Evolutionary conservation across 2,113 vertebrate genomes (phyloP).

Genomic region (Prunella fulvescens): DNA sequence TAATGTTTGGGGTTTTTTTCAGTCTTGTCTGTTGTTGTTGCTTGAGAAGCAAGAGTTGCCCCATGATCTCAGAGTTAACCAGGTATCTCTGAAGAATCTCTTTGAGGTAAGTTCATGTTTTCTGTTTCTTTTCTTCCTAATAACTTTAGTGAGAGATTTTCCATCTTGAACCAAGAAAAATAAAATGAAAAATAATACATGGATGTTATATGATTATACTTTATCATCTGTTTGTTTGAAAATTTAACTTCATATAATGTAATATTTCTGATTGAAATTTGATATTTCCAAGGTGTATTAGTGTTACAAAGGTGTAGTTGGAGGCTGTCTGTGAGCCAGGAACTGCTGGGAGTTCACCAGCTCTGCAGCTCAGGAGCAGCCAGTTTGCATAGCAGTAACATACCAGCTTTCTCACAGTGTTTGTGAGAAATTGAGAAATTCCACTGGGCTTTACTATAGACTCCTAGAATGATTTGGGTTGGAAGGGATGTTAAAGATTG

Average conservation of each 20-base stretch:
- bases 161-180: not conserved
- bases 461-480: not conserved
- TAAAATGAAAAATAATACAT: not conserved
- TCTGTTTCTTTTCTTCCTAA: not conserved
- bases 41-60: conserved; percentile 52
- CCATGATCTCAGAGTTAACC: conserved; percentile 48
- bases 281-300: not conserved
- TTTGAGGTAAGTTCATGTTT: conserved; percentile 74
- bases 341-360: not conserved
- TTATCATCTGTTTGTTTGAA: not conserved
- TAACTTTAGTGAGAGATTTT: not conserved
- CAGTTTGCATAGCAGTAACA: not conserved
- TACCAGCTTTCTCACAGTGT: not conserved
- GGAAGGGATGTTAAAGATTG: not conserved
- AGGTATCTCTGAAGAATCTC: conserved; percentile 72
- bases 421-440: not conserved
- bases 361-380: not conserved
- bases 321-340: not conserved
- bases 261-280: not conserved
- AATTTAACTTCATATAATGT: not conserved
- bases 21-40: conserved; percentile 73
- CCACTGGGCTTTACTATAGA: not conserved
- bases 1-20: not conserved
- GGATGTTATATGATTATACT: not conserved
- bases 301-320: not conserved